Evolutionary conservation across 2,888 invertebrate species (phyloP).

Genomic region (Lordiphosa andalusiaca): DNA sequence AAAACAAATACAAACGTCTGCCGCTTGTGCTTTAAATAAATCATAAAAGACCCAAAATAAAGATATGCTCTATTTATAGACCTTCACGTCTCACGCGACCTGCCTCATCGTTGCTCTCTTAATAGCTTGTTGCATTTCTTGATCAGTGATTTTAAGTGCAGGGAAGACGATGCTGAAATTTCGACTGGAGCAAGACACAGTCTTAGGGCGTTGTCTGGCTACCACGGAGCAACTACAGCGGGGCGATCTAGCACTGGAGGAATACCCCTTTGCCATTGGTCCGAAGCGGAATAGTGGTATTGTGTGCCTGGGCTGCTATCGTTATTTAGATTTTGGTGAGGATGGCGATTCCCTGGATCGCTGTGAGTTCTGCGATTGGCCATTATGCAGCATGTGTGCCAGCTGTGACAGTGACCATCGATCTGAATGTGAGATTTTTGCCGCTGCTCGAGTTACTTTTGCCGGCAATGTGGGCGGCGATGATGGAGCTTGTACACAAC

Average conservation of each 20-base stretch:
- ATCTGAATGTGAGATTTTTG: constrained; percentile 86
- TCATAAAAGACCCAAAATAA: no score
- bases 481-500: constrained; percentile 83
- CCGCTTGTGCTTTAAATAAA: no score
- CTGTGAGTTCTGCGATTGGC: constrained; percentile 88
- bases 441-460: constrained; percentile 83
- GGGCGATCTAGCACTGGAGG: constrained; percentile 88
- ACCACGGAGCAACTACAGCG: constrained; percentile 84
- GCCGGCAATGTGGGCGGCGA: constrained; percentile 82
- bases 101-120: no score
- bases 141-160: no score
- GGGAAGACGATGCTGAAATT: constrained; percentile 70
- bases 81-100: no score
- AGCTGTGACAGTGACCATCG: constrained; percentile 81
- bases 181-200: constrained; percentile 81
- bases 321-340: constrained; percentile 81
- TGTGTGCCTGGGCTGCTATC: constrained; percentile 88
- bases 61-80: no score
- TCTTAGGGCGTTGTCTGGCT: constrained; percentile 86
- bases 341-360: constrained; percentile 78
- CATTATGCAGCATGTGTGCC: constrained; percentile 82
- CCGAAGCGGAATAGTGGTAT: constrained; percentile 88
- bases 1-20: no score
- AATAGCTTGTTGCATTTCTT: no score
- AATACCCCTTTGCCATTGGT: constrained; percentile 87